Base-by-base conservation (phyloP, 2,113 vertebrate species). In the Panurus biarmicus region DNA sequence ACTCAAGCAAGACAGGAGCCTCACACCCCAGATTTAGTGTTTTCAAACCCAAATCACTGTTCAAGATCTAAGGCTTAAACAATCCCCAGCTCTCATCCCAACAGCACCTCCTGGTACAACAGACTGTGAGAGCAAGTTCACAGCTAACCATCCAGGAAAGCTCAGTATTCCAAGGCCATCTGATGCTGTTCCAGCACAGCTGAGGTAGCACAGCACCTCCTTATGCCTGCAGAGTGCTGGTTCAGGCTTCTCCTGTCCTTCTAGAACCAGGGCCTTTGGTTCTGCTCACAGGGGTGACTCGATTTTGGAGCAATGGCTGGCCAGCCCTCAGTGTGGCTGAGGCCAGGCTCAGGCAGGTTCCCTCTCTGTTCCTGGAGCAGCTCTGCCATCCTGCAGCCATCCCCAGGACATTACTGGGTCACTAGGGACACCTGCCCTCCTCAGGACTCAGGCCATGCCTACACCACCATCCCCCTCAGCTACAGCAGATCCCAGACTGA, bases 251-350 rank as follows among this genome's bases (percentile, higher is more conserved):
- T 60, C 54, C 42, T 56, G 50, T 13, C 33, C 23, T 18, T 57
- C 19, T 2, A 44, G 50, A 51, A 25, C 1, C 0, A 93, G 20
- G 17, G 29, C n/a, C 29, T 38, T 28, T 26, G 33, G 31, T 20
- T 69, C 80, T 84, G 50, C 65, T 66, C 7, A 0, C 28, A 60
- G 50, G 2, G 1, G 64, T 20, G 56, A 36, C 26, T 35, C 4
- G 21, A 48, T 9, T 70, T 19, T 40, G 26, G 45, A 65, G n/a
- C 16, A 65, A 17, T 1, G 13, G 19, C 54, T 61, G 33, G 45
- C 18, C 28, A 67, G 48, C 44, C 57, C 29, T 5, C 24, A 44
- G 29, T 1, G 1, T 1, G 11, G 13, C 4, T 17, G 21, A 53
- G n/a, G 21, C 78, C 40, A 28, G 35, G 29, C 53, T 45, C 40